Conservation (phyloP, 1,140 invertebrate species). For the Pseudomyrmex pallidus region DNA sequence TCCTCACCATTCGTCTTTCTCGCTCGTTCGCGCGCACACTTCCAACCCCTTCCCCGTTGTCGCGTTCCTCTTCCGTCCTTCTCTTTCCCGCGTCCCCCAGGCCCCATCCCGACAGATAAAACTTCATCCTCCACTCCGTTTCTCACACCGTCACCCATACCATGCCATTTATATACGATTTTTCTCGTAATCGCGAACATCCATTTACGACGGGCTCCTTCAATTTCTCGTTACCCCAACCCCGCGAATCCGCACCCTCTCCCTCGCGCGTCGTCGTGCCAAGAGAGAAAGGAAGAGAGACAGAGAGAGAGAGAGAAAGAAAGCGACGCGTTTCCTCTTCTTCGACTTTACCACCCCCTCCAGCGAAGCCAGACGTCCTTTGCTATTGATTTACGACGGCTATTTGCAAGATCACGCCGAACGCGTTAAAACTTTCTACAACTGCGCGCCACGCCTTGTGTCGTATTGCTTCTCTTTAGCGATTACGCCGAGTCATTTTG, state of each 20-base stretch:
- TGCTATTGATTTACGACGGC: conserved; percentile 82
- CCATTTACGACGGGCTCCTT: conserved; percentile 81
- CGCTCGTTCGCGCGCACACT: not conserved
- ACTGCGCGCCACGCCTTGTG: conserved; percentile 75
- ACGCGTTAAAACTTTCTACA: conserved; percentile 81
- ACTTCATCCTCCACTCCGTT: conserved; percentile 74
- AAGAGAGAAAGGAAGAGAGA: too few species aligned
- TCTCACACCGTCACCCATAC: conserved; percentile 59
- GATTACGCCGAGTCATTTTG: conserved; percentile 72
- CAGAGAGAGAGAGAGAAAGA: too few species aligned
- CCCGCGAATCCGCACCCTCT: conserved; percentile 20
- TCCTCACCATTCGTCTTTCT: conserved; percentile 11
- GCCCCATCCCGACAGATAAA: conserved; percentile 74
- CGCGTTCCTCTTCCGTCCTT: not conserved
- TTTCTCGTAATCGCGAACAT: conserved; percentile 83
- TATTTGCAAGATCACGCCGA: conserved; percentile 83
- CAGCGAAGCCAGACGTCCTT: conserved; percentile 34
- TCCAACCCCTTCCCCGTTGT: conserved; percentile 14
- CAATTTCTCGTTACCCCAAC: conserved; percentile 81
- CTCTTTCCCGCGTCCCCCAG: conserved; percentile 34
- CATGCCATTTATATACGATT: conserved; percentile 82
- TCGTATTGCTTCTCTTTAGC: conserved; percentile 61
- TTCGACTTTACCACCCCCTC: conserved; percentile 12
- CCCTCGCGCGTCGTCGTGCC: conserved; percentile 23
- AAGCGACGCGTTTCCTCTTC: not conserved